Base-by-base conservation (phyloP, 2,888 invertebrate genomes). In the Amiota communis region DNA sequence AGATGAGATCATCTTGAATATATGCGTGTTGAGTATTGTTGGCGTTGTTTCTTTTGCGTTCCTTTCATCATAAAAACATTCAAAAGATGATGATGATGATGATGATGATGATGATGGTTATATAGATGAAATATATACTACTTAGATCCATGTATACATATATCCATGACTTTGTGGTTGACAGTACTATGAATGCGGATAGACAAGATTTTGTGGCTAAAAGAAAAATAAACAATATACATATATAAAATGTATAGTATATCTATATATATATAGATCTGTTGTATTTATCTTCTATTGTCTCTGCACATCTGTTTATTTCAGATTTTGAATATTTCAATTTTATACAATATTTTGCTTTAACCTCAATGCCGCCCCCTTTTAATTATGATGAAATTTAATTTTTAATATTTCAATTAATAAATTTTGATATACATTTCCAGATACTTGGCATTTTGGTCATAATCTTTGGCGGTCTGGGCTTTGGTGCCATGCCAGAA, bases 401-500 rank as follows among this genome's bases (percentile, higher is more conserved):
- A 63, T 63, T 36, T n/a, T 63, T 36, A 63, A 36, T 36, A 36
- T 36, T 36, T 6, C 36, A 36, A 36, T 36, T 36, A 36, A 36
- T 36, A 6, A 6, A 36, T 36, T 36, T 6, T 36, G 6, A 4
- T 36, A 36, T 36, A 4, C 56, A n/a, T n/a, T 76, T 74, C 46
- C 72, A 87, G 87, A 81, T 87, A 67, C 79, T 87, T 17, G 87
- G 87, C 48, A 75, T 87, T n/a, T 47, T 85, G 15, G 80, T 86
- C 10, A 78, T 87, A 51, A 74, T 82, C 1, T 82, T 87, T 56
- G 88, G 82, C 46, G 82, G 78, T 49, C 83, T 87, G 4, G 86
- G 88, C 57, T 86, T 82, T 81, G 87, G 86, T 46, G 87, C 82
- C 11, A 87, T 87, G 87, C 87, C 87, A 0, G 81, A 84, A 59